Conservation (phyloP, 1,140 invertebrate species). For the Pseudobourletiella spinata region DNA sequence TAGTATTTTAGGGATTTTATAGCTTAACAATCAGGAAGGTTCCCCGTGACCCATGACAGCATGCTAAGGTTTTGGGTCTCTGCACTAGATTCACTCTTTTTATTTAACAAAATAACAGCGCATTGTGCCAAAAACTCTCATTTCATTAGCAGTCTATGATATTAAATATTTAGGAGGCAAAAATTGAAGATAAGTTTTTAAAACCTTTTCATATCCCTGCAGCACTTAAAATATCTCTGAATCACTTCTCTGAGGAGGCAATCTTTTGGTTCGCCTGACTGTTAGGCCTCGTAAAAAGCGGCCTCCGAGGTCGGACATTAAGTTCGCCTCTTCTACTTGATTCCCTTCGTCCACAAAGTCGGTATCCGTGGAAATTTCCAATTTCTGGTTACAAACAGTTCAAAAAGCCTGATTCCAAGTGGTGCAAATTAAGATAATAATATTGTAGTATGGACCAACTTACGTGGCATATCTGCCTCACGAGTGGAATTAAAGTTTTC, state of each 20-base stretch:
- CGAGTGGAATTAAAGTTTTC: conserved; percentile 1
- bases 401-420: not conserved
- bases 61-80: too few species aligned
- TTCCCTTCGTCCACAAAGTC: conserved; percentile 35
- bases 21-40: too few species aligned
- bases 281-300: conserved; percentile 27
- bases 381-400: conserved; percentile 23
- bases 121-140: too few species aligned
- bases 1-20: too few species aligned
- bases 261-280: conserved; percentile 16
- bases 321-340: conserved; percentile 27
- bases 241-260: conserved; percentile 27
- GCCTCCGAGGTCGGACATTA: conserved; percentile 31
- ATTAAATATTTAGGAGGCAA: too few species aligned
- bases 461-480: conserved; percentile 2
- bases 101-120: too few species aligned
- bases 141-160: too few species aligned
- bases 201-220: too few species aligned
- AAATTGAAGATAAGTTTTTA: too few species aligned
- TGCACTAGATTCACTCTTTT: too few species aligned
- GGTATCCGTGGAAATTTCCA: conserved; percentile 31
- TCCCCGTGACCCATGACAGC: too few species aligned
- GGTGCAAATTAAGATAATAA: not conserved
- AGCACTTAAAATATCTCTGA: conserved; percentile 19
- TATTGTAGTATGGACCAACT: not conserved